Percentiles rank a stretch among this genome's conserved stretches.
Evolutionary conservation across 2,888 invertebrate species (phyloP).

Genomic region (Acronicta psi): DNA sequence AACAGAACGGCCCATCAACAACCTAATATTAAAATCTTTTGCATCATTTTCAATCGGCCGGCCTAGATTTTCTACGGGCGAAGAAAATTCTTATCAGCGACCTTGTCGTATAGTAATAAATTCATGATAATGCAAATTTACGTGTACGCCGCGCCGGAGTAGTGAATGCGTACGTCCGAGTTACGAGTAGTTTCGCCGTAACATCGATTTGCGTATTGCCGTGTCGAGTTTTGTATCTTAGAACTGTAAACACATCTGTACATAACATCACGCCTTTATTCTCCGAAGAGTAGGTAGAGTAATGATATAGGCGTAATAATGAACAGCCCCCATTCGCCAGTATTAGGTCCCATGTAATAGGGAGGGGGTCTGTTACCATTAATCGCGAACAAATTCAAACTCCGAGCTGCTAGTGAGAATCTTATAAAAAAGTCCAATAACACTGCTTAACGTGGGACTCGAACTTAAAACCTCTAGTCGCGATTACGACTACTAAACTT

Average conservation of each 20-base stretch:
- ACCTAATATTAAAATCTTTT: constrained; percentile 18
- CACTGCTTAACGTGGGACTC: no score
- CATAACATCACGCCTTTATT: no score
- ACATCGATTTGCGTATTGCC: constrained; percentile 41
- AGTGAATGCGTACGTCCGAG: constrained; percentile 24
- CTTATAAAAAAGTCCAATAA: no score
- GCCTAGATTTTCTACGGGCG: constrained; percentile 51
- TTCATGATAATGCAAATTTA: constrained; percentile 48
- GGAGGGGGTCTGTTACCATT: no score
- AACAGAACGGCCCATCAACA: neutral
- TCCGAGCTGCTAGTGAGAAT: no score
- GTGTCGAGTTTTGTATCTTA: constrained; percentile 21
- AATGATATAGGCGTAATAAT: no score
- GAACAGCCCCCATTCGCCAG: no score
- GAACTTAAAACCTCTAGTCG: no score
- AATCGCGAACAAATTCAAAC: no score
- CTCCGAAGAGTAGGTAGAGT: no score
- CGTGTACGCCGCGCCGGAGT: constrained; percentile 28
- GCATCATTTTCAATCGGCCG: constrained; percentile 36
- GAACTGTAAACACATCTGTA: constrained; percentile 8
- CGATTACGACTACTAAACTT: no score
- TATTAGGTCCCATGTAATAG: no score
- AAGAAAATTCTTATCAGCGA: constrained; percentile 50
- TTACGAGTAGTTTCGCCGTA: constrained; percentile 37
- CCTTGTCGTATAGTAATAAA: constrained; percentile 53